Evolutionary conservation across 2,888 invertebrate species (phyloP).

Genomic region (Lasioglossum oenotherae): DNA sequence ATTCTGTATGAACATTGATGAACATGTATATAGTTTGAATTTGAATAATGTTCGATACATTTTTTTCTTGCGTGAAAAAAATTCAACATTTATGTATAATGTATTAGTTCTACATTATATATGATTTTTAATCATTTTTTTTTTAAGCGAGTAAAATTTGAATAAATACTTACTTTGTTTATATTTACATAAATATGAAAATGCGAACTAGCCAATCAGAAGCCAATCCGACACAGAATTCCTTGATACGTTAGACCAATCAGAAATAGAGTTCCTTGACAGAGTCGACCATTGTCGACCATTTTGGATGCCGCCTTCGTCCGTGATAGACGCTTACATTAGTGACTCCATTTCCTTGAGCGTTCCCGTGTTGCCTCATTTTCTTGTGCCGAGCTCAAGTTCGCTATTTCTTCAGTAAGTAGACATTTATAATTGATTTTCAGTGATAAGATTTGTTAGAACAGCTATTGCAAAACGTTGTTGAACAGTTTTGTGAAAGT

Average conservation of each 20-base stretch:
- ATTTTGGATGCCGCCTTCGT: constrained; percentile 36
- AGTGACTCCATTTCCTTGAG: constrained; percentile 62
- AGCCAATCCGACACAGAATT: neutral
- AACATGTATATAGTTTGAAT: no score
- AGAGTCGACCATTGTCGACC: constrained; percentile 50
- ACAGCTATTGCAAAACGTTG: neutral
- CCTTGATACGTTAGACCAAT: constrained; percentile 30
- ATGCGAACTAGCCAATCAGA: neutral
- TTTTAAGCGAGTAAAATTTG: neutral
- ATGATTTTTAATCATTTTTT: neutral
- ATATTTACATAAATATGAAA: neutral
- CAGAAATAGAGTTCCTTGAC: neutral
- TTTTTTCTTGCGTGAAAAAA: neutral
- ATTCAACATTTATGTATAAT: neutral
- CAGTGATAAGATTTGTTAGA: neutral
- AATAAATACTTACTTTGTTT: neutral
- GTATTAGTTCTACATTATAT: neutral
- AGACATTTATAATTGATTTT: constrained; percentile 7
- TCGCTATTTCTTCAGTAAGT: constrained; percentile 45
- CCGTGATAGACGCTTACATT: constrained; percentile 53
- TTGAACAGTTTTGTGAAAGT: neutral
- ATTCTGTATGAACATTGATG: neutral
- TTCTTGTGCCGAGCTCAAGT: constrained; percentile 40
- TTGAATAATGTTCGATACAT: neutral
- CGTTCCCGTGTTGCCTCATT: constrained; percentile 47